Conservation (phyloP, 2,888 invertebrate genomes). For the Trilocha varians region DNA sequence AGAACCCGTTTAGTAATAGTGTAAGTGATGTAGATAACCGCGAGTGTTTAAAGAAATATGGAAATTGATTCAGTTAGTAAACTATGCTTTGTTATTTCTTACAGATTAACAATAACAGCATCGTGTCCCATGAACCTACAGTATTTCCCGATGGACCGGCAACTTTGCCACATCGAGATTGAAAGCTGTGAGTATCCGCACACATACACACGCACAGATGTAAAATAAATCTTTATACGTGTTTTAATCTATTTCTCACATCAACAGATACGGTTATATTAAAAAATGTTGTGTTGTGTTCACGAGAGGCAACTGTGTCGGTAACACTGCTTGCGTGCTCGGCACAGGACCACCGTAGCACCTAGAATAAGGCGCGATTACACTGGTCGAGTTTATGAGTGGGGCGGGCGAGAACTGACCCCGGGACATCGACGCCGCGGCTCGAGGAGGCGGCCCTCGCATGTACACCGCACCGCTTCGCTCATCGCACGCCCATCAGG, state of each 20-base stretch:
- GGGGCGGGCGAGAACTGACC: slow-evolving; percentile 30
- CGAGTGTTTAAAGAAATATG: too few species aligned
- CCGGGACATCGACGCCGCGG: slow-evolving; percentile 19
- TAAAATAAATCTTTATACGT: too few species aligned
- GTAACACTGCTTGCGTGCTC: neutral
- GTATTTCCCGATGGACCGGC: slow-evolving; percentile 95
- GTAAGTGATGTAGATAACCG: too few species aligned
- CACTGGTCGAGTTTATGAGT: slow-evolving; percentile 21
- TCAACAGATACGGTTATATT: slow-evolving; percentile 5
- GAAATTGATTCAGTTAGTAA: too few species aligned
- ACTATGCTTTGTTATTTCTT: slow-evolving; percentile 29
- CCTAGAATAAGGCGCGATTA: neutral
- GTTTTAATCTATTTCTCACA: neutral
- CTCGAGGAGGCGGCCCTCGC: slow-evolving; percentile 25
- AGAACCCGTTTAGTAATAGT: too few species aligned
- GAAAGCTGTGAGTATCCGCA: slow-evolving; percentile 91
- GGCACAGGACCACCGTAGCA: neutral
- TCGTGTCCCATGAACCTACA: slow-evolving; percentile 95
- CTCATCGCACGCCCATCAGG: slow-evolving; percentile 24
- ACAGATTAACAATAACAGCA: slow-evolving; percentile 91
- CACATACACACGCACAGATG: neutral
- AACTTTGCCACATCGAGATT: slow-evolving; percentile 92
- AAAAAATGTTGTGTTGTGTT: slow-evolving; percentile 23
- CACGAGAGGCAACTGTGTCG: slow-evolving; percentile 27
- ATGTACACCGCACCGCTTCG: slow-evolving; percentile 13